Evolutionary conservation across 2,797 vertebrate species (phyloP), one percentile per base, ranked within the genome.

Genomic region (Aldrovandia affinis): DNA sequence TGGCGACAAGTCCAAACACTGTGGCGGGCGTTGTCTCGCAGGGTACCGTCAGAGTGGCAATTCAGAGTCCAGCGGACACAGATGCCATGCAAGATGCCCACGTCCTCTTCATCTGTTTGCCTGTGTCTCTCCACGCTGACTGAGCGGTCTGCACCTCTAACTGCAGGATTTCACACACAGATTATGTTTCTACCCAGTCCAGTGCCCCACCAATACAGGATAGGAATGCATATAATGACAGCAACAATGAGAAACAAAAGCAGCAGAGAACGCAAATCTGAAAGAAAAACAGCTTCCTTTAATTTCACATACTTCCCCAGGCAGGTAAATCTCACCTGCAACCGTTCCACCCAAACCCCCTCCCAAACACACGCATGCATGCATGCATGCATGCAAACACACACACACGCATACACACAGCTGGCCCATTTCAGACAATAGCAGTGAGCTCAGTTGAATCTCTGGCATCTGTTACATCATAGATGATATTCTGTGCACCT

Each of bases 331-430:
- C 36, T 39, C 68, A 73, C 68, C 15, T 39, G 36, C 36, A 20
- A 88, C 55, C 42, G 36, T 33, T 47, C 28, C 77, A 18, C 14
- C 63, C 14, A 8, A 22, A 25, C 4, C n/a, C 57, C 22, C 25
- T 61, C 20, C 20, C 57, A 50, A 22, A 86, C 63, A 20, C 75
- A 84, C 70, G 81, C 82, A 1, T 6, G n/a, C n/a, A 22, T 84
- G 36, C 85, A 50, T 81, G 85, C 77, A 83, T 50, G 54, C 86
- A 81, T n/a, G n/a, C 78, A 85, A 30, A 7, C 65, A 15, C 65
- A 5, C 10, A 9, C 65, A 33, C 15, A 33, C 12, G 36, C 33
- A 70, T 18, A 28, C 68, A 42, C 68, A 73, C 68, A 73, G 33
- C 20, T 1, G 36, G 36, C 30, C 28, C 15, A 28, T 68, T 14